Conservation (phyloP, 2,797 vertebrate species). For the Fratercula arctica region DNA sequence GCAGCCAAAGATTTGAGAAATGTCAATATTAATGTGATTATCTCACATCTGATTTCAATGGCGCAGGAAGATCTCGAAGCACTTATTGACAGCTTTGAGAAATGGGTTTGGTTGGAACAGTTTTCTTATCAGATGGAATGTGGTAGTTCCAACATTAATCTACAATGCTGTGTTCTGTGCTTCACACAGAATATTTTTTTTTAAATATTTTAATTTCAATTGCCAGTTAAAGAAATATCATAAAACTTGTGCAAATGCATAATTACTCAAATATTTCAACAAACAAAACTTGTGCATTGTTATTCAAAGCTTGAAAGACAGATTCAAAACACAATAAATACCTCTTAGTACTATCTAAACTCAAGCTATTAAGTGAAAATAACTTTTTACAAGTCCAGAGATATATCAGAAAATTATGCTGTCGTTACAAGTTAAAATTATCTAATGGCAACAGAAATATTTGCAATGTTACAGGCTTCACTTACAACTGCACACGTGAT, state of each 20-base stretch:
- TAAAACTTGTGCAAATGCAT: not conserved
- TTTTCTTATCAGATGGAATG: not conserved
- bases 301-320: not conserved
- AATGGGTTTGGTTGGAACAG: not conserved
- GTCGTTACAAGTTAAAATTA: not conserved
- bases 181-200: not conserved
- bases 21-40: not conserved
- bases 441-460: not conserved
- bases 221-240: not conserved
- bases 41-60: not conserved
- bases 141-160: not conserved
- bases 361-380: not conserved
- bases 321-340: not conserved
- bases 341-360: not conserved
- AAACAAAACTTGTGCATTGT: not conserved
- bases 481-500: not conserved
- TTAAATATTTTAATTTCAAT: not conserved
- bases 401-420: not conserved
- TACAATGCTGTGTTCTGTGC: not conserved
- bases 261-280: not conserved
- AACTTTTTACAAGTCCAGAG: not conserved
- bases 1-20: not conserved
- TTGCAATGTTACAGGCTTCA: not conserved
- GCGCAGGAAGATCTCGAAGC: not conserved
- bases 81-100: not conserved